Base-by-base conservation (phyloP, 2,888 invertebrate species). In the Microchrysa polita region DNA sequence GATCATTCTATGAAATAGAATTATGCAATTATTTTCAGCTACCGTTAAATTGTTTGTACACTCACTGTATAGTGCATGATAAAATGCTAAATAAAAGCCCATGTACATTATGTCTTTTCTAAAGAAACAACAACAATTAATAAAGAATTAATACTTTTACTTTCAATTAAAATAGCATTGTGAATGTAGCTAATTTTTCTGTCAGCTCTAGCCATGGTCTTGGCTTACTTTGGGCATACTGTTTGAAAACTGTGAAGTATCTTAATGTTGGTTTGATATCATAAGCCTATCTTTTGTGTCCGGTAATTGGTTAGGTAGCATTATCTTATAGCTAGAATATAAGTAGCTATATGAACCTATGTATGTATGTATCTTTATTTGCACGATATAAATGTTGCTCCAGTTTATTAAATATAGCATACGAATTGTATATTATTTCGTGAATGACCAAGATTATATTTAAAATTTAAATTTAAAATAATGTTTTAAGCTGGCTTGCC, bases 231-330 rank as follows among this genome's bases (percentile, higher is more conserved):
- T n/a, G 12, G 48, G 14, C 16, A n/a, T n/a, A 48, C 12, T 48
- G 48, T 4, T n/a, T 48, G 12, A 5, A 34, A 34, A 5, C 27
- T n/a, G 42, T n/a, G 4, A 48, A 5, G 48, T 48, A 48, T 48
- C 48, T 48, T 10, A n/a, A 48, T n/a, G n/a, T n/a, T n/a, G n/a
- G n/a, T 48, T 48, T n/a, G 48, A 48, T n/a, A 48, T n/a, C 48
- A 48, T 7, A 7, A 34, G 14, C 12, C 2, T 48, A 48, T 48
- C 48, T 48, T 9, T 48, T 48, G 48, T 48, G 48, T n/a, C 16
- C 48, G 48, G 48, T 48, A 48, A 48, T n/a, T 10, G 4, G 48
- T 48, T 48, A n/a, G 2, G 12, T 48, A 7, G 16, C 12, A 48
- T 48, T n/a, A 7, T 48, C 2, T 48, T 12, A 2, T 48, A 48